phyloP scores from a whole-genome alignment of 2,113 vertebrate species.

The Chiloscyllium plagiosum region DNA sequence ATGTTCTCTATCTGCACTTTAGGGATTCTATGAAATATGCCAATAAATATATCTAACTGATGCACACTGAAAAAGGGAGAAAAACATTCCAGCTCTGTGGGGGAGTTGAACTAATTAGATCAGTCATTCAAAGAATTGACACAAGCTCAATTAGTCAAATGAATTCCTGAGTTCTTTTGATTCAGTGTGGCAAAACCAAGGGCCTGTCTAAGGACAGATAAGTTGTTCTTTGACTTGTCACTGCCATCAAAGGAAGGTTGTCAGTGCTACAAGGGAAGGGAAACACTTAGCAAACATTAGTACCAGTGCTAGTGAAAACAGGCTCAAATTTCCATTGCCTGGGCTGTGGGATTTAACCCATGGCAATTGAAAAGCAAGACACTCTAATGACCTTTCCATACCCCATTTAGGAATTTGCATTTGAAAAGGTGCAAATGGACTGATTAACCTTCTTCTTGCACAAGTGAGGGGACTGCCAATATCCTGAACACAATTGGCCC shows the following conservation, averaged over 20 bases:
- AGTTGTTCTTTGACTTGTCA: neutral
- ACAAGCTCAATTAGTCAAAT: neutral
- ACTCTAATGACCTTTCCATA: neutral
- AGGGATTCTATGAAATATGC: no score
- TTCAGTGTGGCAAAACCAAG: neutral
- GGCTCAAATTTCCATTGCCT: neutral
- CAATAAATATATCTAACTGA: no score
- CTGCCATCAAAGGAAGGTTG: neutral
- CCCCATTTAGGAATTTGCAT: slow-evolving; percentile 8
- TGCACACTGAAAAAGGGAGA: neutral
- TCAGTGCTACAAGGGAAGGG: neutral
- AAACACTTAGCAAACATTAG: slow-evolving; percentile 4
- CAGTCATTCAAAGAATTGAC: neutral
- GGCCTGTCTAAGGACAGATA: neutral
- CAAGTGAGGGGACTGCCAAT: neutral
- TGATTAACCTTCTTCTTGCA: neutral
- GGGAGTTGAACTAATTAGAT: neutral
- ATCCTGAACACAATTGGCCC: neutral
- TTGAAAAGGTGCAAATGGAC: neutral
- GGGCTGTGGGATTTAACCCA: neutral
- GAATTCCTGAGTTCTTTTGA: neutral
- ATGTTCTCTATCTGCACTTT: no score
- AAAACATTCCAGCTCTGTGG: neutral
- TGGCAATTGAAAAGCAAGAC: neutral
- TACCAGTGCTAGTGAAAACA: neutral